These are phyloP conservation scores for Hymenopus coronatus DNA, from an alignment of 2,888 invertebrate species.

Conservation along the genomic window DNA sequence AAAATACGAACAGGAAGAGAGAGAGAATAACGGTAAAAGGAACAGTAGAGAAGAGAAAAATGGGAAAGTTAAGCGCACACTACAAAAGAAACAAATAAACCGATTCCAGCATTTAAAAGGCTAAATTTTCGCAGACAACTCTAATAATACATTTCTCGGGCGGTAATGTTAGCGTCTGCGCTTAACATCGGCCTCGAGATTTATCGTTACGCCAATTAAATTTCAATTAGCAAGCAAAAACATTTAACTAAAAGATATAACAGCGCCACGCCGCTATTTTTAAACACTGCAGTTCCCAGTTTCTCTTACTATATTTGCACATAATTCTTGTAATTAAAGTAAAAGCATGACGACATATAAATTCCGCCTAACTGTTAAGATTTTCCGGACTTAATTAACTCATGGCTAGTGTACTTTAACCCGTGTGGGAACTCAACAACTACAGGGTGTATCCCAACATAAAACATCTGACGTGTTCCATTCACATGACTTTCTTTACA, in stretches of 20 bases:
- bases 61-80: neutral
- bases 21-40: neutral
- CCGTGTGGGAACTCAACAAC: too few species aligned
- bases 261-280: neutral
- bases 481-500: too few species aligned
- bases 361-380: too few species aligned
- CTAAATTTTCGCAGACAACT: neutral
- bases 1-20: neutral
- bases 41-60: neutral
- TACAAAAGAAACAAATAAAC: neutral
- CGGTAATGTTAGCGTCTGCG: neutral
- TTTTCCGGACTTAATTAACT: too few species aligned
- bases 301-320: neutral
- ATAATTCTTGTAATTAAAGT: neutral
- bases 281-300: neutral
- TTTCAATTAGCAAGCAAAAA: slow-evolving; percentile 11
- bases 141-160: neutral
- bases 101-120: neutral
- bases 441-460: too few species aligned
- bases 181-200: neutral
- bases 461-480: too few species aligned
- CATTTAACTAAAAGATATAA: neutral
- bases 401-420: too few species aligned
- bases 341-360: neutral
- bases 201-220: slow-evolving; percentile 4